A percentile compares a stretch with the other conserved stretches of the same genome.
phyloP scores from a whole-genome alignment of 2,797 vertebrate species.

The Chromobotia macracanthus region DNA sequence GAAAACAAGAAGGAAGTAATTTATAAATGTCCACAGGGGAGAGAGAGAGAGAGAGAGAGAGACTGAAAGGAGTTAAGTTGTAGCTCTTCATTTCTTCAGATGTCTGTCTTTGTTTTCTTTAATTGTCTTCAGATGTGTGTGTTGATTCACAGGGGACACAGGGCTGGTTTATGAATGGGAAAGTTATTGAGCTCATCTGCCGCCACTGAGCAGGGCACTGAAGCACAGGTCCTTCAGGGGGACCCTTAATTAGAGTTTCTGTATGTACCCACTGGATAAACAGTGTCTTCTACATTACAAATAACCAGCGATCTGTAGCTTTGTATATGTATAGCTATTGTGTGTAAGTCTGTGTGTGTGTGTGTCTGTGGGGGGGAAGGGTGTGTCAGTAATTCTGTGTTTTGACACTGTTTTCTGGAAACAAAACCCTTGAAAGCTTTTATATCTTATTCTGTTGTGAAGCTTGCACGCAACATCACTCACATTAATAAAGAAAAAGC shows the following conservation, averaged over 20 bases:
- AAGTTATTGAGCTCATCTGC: conserved; percentile 32
- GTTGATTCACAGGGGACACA: conserved; percentile 20
- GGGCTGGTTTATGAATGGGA: conserved; percentile 45
- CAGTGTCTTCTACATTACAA: neutral
- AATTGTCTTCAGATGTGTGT: conserved; percentile 53
- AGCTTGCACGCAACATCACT: conserved; percentile 29
- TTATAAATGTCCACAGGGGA: neutral
- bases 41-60: neutral
- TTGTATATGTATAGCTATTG: neutral
- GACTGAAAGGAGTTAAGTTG: no score
- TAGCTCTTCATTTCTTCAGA: neutral
- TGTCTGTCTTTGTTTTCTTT: conserved; percentile 29
- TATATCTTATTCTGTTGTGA: conserved; percentile 19
- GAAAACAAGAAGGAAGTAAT: neutral
- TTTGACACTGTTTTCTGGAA: conserved; percentile 25
- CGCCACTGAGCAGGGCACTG: conserved; percentile 9
- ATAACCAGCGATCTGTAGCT: conserved; percentile 17
- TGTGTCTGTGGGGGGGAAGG: no score
- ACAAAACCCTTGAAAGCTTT: conserved; percentile 31
- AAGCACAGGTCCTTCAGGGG: conserved; percentile 15
- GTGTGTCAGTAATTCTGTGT: conserved; percentile 19
- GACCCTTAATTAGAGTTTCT: neutral
- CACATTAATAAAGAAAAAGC: conserved; percentile 26
- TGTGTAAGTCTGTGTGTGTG: neutral
- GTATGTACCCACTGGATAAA: conserved; percentile 1